Percentiles rank a stretch among this genome's conserved stretches.
These are phyloP conservation scores for Gymnocephalus cernua DNA, from an alignment of 2,113 vertebrate genomes.

Conservation along the genomic window DNA sequence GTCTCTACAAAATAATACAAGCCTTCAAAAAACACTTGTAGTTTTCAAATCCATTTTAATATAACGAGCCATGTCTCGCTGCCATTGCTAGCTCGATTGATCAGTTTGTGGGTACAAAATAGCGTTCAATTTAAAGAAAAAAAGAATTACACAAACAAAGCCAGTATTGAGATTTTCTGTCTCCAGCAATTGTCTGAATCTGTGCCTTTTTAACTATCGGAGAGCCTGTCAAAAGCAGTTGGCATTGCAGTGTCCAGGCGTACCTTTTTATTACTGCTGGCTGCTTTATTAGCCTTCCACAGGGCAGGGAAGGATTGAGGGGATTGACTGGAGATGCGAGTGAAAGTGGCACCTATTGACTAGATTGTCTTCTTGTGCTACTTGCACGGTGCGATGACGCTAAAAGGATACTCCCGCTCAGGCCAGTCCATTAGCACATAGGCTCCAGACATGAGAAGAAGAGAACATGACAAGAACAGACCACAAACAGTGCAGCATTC, in stretches of 20 bases:
- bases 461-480: slow-evolving; percentile 59
- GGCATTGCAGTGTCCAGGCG: slow-evolving; percentile 39
- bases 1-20: slow-evolving; percentile 34
- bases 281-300: slow-evolving; percentile 69
- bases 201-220: slow-evolving; percentile 33
- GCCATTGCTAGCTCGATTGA: slow-evolving; percentile 3
- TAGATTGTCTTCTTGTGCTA: slow-evolving; percentile 49
- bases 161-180: slow-evolving; percentile 28
- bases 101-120: slow-evolving; percentile 48
- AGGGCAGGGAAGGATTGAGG: slow-evolving; percentile 35
- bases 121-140: slow-evolving; percentile 34
- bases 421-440: slow-evolving; percentile 55
- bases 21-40: slow-evolving; percentile 55
- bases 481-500: slow-evolving; percentile 24
- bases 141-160: slow-evolving; percentile 61
- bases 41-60: slow-evolving; percentile 47
- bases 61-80: slow-evolving; percentile 26
- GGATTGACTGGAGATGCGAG: slow-evolving; percentile 57
- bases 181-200: slow-evolving; percentile 36
- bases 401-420: slow-evolving; percentile 12
- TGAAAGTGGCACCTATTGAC: slow-evolving; percentile 68
- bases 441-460: slow-evolving; percentile 34
- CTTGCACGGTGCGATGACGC: slow-evolving; percentile 45
- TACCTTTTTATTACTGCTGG: slow-evolving; percentile 64
- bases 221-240: slow-evolving; percentile 54